Evolutionary conservation across 2,888 invertebrate species (phyloP).

Genomic region (Sepiola atlantica): DNA sequence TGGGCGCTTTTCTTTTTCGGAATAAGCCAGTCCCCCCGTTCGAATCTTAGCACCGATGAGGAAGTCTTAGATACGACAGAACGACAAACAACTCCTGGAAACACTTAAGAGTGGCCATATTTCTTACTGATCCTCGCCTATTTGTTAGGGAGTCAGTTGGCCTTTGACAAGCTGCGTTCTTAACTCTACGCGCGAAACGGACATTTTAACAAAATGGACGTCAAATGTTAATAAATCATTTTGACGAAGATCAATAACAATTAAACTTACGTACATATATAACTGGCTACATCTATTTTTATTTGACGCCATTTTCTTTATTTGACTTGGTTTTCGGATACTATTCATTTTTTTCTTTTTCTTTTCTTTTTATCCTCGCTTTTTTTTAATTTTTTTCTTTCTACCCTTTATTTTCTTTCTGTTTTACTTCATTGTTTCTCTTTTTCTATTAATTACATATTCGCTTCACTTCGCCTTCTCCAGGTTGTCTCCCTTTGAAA

Average conservation of each 20-base stretch:
- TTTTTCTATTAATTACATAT: too few species aligned
- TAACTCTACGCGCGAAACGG: neutral
- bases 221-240: neutral
- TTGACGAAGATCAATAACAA: neutral
- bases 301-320: too few species aligned
- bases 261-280: neutral
- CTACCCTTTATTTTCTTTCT: too few species aligned
- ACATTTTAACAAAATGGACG: conserved; percentile 6
- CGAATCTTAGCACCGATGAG: neutral
- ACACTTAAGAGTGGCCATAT: neutral
- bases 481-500: too few species aligned
- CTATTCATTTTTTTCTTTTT: too few species aligned
- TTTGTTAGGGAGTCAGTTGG: neutral
- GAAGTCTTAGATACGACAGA: conserved; percentile 32
- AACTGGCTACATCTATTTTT: neutral
- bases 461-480: too few species aligned
- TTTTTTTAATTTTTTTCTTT: too few species aligned
- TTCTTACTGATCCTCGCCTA: neutral
- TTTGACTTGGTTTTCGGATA: too few species aligned
- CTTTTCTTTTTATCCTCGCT: too few species aligned
- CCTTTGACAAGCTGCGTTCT: neutral
- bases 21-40: neutral
- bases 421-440: too few species aligned
- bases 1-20: neutral
- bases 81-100: conserved; percentile 1